Conservation (phyloP, 2,888 invertebrate species). For the Lithophane ornitopus region DNA sequence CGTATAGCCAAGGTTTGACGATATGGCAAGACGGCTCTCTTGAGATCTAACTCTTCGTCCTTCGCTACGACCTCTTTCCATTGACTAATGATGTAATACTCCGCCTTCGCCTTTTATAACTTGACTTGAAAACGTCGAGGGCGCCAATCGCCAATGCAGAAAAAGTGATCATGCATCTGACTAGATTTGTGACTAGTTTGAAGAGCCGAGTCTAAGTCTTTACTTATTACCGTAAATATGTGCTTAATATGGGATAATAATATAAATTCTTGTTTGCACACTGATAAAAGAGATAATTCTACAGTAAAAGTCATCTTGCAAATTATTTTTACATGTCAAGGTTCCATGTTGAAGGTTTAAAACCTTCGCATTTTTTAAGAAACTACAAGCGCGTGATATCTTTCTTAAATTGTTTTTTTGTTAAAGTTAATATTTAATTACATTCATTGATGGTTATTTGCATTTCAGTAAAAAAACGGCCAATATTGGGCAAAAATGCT, state of each 20-base stretch:
- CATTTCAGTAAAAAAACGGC: not conserved
- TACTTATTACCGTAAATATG: constrained; percentile 11
- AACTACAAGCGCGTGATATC: constrained; percentile 45
- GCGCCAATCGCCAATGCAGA: not conserved
- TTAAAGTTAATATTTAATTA: not conserved
- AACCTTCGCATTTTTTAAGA: constrained; percentile 71
- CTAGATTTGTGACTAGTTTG: not conserved
- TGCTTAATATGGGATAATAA: constrained; percentile 28
- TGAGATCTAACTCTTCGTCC: constrained; percentile 15
- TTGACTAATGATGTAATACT: constrained; percentile 35
- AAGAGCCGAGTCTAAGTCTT: not conserved
- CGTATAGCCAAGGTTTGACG: not conserved
- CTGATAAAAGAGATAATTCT: constrained; percentile 64
- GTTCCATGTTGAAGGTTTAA: constrained; percentile 76
- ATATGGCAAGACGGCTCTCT: constrained; percentile 35
- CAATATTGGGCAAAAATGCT: not conserved
- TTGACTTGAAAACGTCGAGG: constrained; percentile 13
- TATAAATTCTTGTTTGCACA: constrained; percentile 38
- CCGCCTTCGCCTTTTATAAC: constrained; percentile 18
- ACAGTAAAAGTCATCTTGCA: constrained; percentile 69
- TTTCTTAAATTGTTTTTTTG: constrained; percentile 3
- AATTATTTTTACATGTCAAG: constrained; percentile 82
- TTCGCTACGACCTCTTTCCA: constrained; percentile 27
- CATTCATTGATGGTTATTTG: not conserved
- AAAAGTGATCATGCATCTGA: not conserved